These are phyloP conservation scores for Diarsia mendica DNA, from an alignment of 2,888 invertebrate species.

Conservation along the genomic window DNA sequence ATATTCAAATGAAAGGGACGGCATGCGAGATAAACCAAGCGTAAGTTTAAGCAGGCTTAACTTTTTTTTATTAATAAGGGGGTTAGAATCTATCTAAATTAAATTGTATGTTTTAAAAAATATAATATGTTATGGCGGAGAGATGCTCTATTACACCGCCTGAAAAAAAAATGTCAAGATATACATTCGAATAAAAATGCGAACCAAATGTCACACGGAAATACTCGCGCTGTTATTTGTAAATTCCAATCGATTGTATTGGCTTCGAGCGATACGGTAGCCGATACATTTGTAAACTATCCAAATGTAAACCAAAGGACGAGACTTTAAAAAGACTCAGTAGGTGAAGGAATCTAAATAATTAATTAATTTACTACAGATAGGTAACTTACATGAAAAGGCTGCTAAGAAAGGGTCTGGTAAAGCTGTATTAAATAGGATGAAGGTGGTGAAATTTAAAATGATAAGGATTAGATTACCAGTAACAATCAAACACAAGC, in stretches of 20 bases:
- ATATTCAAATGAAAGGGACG: too few species aligned
- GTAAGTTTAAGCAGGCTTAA: too few species aligned
- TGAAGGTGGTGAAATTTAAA: not conserved
- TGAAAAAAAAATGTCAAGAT: not conserved
- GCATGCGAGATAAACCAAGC: too few species aligned
- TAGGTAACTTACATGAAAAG: too few species aligned
- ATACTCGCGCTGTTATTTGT: slow-evolving; percentile 28
- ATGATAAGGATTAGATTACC: not conserved
- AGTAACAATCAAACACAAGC: not conserved
- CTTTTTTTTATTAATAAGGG: too few species aligned
- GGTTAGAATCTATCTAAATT: too few species aligned
- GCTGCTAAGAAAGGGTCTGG: too few species aligned
- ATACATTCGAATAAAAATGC: not conserved
- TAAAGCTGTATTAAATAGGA: not conserved
- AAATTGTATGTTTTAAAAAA: not conserved
- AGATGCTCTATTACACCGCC: not conserved
- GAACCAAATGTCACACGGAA: slow-evolving; percentile 21
- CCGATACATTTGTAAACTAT: slow-evolving; percentile 30
- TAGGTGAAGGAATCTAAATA: not conserved
- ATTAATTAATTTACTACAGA: not conserved
- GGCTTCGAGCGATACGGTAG: slow-evolving; percentile 17
- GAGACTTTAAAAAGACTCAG: not conserved
- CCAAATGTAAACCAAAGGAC: slow-evolving; percentile 2
- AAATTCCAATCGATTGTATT: slow-evolving; percentile 44
- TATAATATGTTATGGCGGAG: not conserved